Base-by-base conservation (phyloP, 1,140 invertebrate species). In the Drosophila pseudoananassae region DNA sequence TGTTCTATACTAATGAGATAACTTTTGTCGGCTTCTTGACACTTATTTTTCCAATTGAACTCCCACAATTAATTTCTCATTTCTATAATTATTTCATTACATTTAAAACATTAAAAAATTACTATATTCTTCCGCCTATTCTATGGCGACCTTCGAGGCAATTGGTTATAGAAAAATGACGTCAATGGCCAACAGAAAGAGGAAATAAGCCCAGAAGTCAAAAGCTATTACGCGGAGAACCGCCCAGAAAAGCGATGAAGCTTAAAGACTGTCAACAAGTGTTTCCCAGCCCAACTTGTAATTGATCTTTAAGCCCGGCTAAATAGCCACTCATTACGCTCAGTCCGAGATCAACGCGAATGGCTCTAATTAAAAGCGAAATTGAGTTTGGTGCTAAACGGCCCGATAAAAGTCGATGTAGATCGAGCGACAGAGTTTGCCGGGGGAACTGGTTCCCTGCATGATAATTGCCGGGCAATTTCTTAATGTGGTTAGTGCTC, bases 281-380 rank as follows among this genome's bases (percentile, higher is more conserved):
- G 20, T 31, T 17, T 14, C 20, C 3, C n/a, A n/a, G 7, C 1
- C 45, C 15, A 43, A n/a, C 23, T 27, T 50, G 46, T 71, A 71
- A 71, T 59, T 49, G 46, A 59, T 49, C 50, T 57, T 33, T 57
- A 63, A 76, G 57, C 61, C 12, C 38, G 29, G 46, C 53, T 80
- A 73, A 82, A 58, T 73, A 52, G 54, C 38, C 20, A 23, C 49
- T 61, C 75, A 84, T 70, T 70, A 76, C 78, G 72, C 38, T 83
- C 52, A 25, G 55, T 58, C 52, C 33, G 53, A 71, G 58, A 57
- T 70, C 77, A 66, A 56, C 58, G 49, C 29, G 29, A 68, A 73
- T 76, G 60, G 12, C 46, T 71, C 76, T 81, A 78, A 85, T 87
- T 85, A 87, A 87, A 77, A 74, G 74, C 68, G 23, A 85, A 68